Conservation (phyloP, 30 jellyfish, hydroid and myxozoan genomes). For the Hydractinia echinata region DNA sequence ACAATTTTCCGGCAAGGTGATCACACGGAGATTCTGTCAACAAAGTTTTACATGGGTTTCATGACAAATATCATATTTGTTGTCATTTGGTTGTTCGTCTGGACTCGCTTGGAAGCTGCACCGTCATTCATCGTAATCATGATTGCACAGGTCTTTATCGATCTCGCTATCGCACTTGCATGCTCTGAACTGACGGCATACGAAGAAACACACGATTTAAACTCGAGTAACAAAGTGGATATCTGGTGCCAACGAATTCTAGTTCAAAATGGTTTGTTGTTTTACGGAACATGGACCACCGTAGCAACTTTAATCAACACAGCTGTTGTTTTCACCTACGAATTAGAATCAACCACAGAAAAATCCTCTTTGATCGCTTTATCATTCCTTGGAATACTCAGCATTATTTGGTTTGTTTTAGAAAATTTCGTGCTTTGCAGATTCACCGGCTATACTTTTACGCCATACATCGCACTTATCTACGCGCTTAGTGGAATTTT, state of each 20-base stretch:
- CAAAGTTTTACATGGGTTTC: slow-evolving; percentile 40
- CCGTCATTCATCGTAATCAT: slow-evolving; percentile 54
- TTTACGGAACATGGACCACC: slow-evolving; percentile 63
- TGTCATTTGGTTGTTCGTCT: slow-evolving; percentile 51
- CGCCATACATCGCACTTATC: slow-evolving; percentile 52
- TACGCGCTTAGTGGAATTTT: slow-evolving; percentile 53
- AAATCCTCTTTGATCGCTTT: slow-evolving; percentile 46
- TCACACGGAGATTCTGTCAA: slow-evolving; percentile 54
- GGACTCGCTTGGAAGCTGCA: slow-evolving; percentile 54
- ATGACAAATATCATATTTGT: slow-evolving; percentile 38
- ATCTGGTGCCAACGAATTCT: slow-evolving; percentile 61
- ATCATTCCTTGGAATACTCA: slow-evolving; percentile 22
- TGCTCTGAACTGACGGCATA: slow-evolving; percentile 34
- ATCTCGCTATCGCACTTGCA: slow-evolving; percentile 40
- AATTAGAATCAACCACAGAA: slow-evolving; percentile 22
- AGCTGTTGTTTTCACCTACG: slow-evolving; percentile 44
- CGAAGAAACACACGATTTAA: slow-evolving; percentile 15
- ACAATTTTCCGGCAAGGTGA: slow-evolving; percentile 45
- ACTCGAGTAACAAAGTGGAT: slow-evolving; percentile 29
- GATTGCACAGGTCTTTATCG: slow-evolving; percentile 40
- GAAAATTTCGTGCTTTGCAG: slow-evolving; percentile 49
- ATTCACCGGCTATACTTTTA: slow-evolving; percentile 49
- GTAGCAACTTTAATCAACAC: slow-evolving; percentile 51
- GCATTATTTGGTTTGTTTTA: slow-evolving; percentile 57
- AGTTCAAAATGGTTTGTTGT: slow-evolving; percentile 58